Percentiles rank a stretch among this genome's conserved stretches.
Conservation (phyloP, 2,797 vertebrate species). For the Buphagus erythrorhynchus region DNA sequence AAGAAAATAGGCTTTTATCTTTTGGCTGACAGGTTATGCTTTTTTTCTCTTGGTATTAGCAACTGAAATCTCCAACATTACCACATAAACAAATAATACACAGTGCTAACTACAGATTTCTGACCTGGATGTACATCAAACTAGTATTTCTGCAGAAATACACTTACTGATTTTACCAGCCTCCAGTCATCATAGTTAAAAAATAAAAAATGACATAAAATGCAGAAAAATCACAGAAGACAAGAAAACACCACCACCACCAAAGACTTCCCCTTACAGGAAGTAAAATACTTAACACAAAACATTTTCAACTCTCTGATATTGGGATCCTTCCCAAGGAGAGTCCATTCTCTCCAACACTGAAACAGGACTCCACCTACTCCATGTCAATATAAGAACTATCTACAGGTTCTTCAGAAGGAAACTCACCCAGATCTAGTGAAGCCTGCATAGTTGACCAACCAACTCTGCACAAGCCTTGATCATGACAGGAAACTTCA, state of each 20-base stretch:
- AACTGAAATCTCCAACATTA: neutral
- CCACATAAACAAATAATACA: neutral
- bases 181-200: neutral
- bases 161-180: neutral
- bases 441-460: slow-evolving; percentile 94
- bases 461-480: slow-evolving; percentile 93
- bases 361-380: neutral
- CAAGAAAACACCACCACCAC: neutral
- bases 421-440: slow-evolving; percentile 88
- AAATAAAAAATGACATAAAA: neutral
- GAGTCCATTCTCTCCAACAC: neutral
- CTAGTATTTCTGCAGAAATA: neutral
- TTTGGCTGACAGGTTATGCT: neutral
- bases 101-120: neutral
- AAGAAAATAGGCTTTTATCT: neutral
- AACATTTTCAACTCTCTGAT: rapidly evolving
- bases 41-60: neutral
- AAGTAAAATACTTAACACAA: neutral
- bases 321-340: neutral
- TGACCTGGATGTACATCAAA: neutral
- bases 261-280: neutral
- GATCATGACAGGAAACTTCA: slow-evolving; percentile 93
- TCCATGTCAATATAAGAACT: neutral
- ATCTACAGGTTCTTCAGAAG: neutral
- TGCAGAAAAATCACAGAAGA: neutral